phyloP scores from a whole-genome alignment of 2,797 vertebrate genomes.

The Helostoma temminkii region DNA sequence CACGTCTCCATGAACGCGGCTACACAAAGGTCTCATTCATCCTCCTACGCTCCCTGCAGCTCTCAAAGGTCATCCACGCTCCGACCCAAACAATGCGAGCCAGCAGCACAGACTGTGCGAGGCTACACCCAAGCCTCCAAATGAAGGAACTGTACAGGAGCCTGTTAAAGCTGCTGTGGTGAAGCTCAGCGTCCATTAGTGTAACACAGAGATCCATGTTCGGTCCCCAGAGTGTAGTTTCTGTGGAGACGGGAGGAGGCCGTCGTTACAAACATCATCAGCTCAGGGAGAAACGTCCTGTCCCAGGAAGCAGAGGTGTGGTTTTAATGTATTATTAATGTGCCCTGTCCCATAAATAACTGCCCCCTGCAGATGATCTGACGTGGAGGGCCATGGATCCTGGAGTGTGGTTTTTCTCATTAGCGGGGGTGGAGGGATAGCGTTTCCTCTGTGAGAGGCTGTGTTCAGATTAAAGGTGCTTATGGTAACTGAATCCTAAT shows the following conservation, averaged over 20 bases:
- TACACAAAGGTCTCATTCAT: constrained; percentile 11
- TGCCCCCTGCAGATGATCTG: constrained; percentile 29
- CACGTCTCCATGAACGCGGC: background rate
- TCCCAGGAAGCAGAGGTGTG: constrained; percentile 24
- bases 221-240: constrained; percentile 29
- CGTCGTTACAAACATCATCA: constrained; percentile 22
- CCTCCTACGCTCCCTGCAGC: too few relatives aligned
- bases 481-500: constrained; percentile 54
- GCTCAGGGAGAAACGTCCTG: background rate
- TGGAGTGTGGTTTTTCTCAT: constrained; percentile 29
- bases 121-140: too few relatives aligned
- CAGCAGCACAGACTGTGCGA: background rate
- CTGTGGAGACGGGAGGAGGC: constrained; percentile 25
- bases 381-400: constrained; percentile 18
- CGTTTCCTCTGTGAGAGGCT: constrained; percentile 15
- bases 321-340: constrained; percentile 39
- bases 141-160: too few relatives aligned
- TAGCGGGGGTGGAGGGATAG: constrained; percentile 31
- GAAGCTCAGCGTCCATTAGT: constrained; percentile 30
- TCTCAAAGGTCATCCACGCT: constrained; percentile 2
- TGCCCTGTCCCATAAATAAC: constrained; percentile 27
- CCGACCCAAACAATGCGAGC: constrained; percentile 1
- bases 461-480: constrained; percentile 41
- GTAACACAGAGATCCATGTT: constrained; percentile 24
- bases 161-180: constrained; percentile 7